Base-by-base conservation (phyloP, 2,888 invertebrate genomes). In the Tanytarsus gracilentus region DNA sequence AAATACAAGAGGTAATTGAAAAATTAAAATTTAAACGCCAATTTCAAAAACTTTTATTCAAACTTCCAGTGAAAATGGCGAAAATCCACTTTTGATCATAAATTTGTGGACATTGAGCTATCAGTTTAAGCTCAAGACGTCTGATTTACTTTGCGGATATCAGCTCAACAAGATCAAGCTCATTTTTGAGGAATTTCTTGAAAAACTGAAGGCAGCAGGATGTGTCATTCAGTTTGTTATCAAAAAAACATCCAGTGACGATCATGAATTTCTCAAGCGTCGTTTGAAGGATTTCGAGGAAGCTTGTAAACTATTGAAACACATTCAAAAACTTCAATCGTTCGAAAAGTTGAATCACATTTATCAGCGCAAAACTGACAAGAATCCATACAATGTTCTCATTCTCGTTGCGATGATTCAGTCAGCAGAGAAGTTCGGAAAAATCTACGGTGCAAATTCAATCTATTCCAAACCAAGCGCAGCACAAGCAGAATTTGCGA, bases 81-180 rank as follows among this genome's bases (percentile, higher is more conserved):
- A 14, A 3, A 29, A 18, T 1, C 56, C 56, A 23, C 5, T 44
- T 1, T 27, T 56, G 1, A 21, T 56, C 44, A 44, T 56, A 11
- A 29, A 56, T 39, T 21, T 56, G 4, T 44, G 9, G 2, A 56
- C 56, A 44, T 21, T 56, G 18, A 21, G 18, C 26, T 44, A 56
- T 26, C 8, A 40, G 25, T 40, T 27, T 21, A 25, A 44, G 27
- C 5, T 29, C 4, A 27, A 18, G 1, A 23, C 21, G 1, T 9
- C 27, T 25, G 40, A 44, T 18, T 4, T 40, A 4, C 11, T 56
- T 2, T 27, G 26, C 23, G 56, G 44, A 2, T 27, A 56, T 29
- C 56, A 29, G 21, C 11, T 56, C 1, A 56, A 56, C 56, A 56
- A 44, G 16, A 44, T 56, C 11, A 56, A 44, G 14, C 7, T 3